Evolutionary conservation across 2,888 invertebrate species (phyloP).

Genomic region (Coremacera marginata): DNA sequence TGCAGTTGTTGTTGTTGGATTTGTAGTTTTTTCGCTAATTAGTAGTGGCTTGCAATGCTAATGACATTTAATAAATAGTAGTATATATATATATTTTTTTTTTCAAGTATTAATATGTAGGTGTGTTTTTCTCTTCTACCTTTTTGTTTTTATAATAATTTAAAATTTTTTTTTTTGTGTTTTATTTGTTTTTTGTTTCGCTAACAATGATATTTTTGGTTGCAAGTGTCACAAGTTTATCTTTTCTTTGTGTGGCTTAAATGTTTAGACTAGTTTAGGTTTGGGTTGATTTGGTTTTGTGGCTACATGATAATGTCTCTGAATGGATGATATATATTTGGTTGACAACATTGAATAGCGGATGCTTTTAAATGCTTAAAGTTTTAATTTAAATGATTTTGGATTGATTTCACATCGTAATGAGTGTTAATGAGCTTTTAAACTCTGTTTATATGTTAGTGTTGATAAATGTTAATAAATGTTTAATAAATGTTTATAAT

Average conservation of each 20-base stretch:
- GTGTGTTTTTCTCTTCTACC: conserved; percentile 45
- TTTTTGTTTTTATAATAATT: conserved; percentile 47
- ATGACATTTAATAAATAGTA: conserved; percentile 64
- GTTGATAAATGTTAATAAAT: conserved; percentile 9
- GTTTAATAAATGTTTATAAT: conserved; percentile 29
- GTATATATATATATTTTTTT: conserved; percentile 38
- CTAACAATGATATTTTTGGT: conserved; percentile 47
- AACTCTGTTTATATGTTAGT: conserved; percentile 20
- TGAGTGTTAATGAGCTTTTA: conserved; percentile 5
- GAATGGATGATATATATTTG: conserved; percentile 18
- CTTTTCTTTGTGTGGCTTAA: conserved; percentile 41
- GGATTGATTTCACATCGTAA: background rate
- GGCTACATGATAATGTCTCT: conserved; percentile 25
- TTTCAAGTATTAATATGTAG: conserved; percentile 39
- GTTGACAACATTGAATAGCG: conserved; percentile 21
- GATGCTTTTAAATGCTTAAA: conserved; percentile 15
- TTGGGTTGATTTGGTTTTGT: conserved; percentile 29
- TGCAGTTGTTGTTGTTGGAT: conserved; percentile 43
- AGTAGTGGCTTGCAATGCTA: conserved; percentile 53
- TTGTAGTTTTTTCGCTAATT: conserved; percentile 40
- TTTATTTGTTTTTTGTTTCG: conserved; percentile 51
- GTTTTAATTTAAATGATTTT: conserved; percentile 20
- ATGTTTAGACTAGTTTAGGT: conserved; percentile 39
- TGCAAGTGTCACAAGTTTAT: conserved; percentile 39
- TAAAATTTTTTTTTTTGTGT: conserved; percentile 42